phyloP scores from a whole-genome alignment of 1,140 invertebrate species.

The Eurosta solidaginis region DNA sequence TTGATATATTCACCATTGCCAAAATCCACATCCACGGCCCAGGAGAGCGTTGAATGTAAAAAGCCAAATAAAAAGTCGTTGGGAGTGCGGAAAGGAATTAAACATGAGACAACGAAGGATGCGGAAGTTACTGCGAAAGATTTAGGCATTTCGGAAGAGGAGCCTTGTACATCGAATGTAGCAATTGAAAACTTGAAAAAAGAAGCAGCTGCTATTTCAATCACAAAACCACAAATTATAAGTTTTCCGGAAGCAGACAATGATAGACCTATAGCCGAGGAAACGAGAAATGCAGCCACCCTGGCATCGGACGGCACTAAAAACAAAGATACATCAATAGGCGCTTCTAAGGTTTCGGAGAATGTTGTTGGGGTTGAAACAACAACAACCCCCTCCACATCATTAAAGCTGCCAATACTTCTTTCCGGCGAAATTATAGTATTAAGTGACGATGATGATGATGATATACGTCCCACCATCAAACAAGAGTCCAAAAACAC shows the following conservation, averaged over 20 bases:
- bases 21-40: not conserved
- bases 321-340: not conserved
- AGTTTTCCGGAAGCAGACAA: no score
- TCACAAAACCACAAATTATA: no score
- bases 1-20: slow-evolving; percentile 25
- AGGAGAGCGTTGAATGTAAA: not conserved
- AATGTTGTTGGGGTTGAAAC: not conserved
- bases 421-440: not conserved
- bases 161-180: no score
- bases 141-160: no score
- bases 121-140: not conserved
- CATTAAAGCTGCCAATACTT: not conserved
- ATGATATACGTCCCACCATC: not conserved
- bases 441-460: slow-evolving; percentile 30
- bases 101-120: not conserved
- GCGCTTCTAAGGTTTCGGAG: not conserved
- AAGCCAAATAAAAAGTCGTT: not conserved
- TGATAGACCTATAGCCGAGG: no score
- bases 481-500: not conserved
- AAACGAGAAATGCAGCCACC: no score
- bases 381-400: not conserved
- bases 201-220: not conserved
- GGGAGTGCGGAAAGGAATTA: not conserved
- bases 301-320: no score
- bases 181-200: not conserved